Base-by-base conservation (phyloP, 1,140 invertebrate species). In the Papilio aristodemus region DNA sequence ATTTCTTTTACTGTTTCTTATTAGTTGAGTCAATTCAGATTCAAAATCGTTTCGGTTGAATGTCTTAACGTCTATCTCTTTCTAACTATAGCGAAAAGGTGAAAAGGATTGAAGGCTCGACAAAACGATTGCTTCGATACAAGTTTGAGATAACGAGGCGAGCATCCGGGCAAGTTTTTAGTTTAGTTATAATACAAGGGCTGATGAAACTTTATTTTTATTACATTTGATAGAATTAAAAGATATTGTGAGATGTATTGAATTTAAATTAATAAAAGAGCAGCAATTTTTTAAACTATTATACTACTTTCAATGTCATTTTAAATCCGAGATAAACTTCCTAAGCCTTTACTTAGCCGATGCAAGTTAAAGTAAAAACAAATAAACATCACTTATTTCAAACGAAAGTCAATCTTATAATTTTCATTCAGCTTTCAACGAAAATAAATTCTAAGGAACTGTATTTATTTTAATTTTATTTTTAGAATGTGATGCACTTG, bases 51-150 rank as follows among this genome's bases (percentile, higher is more conserved):
- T 64, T 41, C 37, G 22, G 17, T 64, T 41, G 37, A 27, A 63
- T 10, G 38, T 43, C n/a, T 38, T 22, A 9, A 25, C 14, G 10
- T 14, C 13, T 64, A 13, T 43, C 62, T 64, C 62, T 25, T 43
- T 64, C 62, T 25, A 25, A 41, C 0, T 0, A n/a, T n/a, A 0
- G 6, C 7, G 62, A 25, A 11, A 41, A 39, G 43, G 19, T 17
- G 43, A 38, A 64, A 19, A 43, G 27, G 37, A 17, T 14, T 32
- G 27, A 3, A 7, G 54, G 14, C 9, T 25, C n/a, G 36, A 62
- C 37, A 63, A 63, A 64, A 63, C 37, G 17, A 43, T 64, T 64
- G 25, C 22, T 64, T 64, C 62, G 62, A 64, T 64, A 27, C 62
- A 64, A 43, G 37, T 64, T 64, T 41, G 22, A 64, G 62, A 64